phyloP scores from a whole-genome alignment of 2,888 invertebrate species.

The Folsomia candida region DNA sequence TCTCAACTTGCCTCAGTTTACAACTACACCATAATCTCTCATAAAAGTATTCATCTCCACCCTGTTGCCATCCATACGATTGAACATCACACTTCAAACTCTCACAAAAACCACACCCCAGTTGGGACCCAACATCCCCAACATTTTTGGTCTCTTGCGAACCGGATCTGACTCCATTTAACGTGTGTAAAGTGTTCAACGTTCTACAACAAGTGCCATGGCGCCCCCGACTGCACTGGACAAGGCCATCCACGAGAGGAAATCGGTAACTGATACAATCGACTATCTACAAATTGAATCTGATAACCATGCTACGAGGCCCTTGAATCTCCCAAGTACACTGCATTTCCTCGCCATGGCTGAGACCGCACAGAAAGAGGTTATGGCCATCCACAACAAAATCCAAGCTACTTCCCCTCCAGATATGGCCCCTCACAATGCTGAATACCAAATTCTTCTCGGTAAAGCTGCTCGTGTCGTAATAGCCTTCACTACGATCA shows the following conservation, averaged over 20 bases:
- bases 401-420: not conserved
- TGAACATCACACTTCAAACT: too few relatives aligned
- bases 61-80: too few relatives aligned
- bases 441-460: not conserved
- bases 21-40: too few relatives aligned
- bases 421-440: not conserved
- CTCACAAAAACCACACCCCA: too few relatives aligned
- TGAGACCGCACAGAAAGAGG: not conserved
- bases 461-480: not conserved
- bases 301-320: not conserved
- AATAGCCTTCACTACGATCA: not conserved
- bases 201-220: too few relatives aligned
- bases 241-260: not conserved
- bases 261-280: not conserved
- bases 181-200: too few relatives aligned
- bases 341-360: not conserved
- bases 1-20: too few relatives aligned
- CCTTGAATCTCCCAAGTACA: not conserved
- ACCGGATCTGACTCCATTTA: too few relatives aligned
- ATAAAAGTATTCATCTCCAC: too few relatives aligned
- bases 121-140: too few relatives aligned
- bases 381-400: constrained; percentile 2
- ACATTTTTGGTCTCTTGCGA: too few relatives aligned
- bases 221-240: not conserved
- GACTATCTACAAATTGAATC: not conserved